phyloP scores from a whole-genome alignment of 2,797 vertebrate species.

The Epinephelus malabaricus region DNA sequence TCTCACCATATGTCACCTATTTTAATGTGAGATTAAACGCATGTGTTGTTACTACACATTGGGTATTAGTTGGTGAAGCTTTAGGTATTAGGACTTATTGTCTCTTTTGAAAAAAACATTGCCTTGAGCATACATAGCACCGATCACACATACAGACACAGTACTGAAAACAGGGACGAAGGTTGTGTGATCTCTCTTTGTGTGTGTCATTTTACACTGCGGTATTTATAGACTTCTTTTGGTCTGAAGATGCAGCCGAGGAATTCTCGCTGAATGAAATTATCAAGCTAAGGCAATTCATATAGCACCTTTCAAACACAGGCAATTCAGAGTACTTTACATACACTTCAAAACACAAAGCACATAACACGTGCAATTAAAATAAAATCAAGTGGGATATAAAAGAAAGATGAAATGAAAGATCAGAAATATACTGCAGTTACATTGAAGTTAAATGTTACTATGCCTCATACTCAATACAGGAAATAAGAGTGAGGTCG shows the following conservation, averaged over 20 bases:
- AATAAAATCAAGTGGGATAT: too few species aligned
- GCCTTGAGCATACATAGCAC: background rate
- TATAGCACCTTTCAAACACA: background rate
- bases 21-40: background rate
- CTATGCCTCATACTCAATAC: too few species aligned
- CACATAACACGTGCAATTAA: too few species aligned
- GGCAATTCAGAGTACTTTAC: background rate
- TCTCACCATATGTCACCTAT: background rate
- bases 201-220: background rate
- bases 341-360: too few species aligned
- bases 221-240: background rate
- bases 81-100: background rate
- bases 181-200: background rate
- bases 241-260: background rate
- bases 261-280: background rate
- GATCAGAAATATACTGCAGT: too few species aligned
- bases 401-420: too few species aligned
- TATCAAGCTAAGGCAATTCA: background rate
- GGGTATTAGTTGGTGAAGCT: background rate
- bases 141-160: background rate
- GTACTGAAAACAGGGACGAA: background rate
- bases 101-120: background rate
- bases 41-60: background rate
- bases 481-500: too few species aligned
- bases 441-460: too few species aligned